Conservation (phyloP, 2,888 invertebrate species). For the Cryptops parisi region DNA sequence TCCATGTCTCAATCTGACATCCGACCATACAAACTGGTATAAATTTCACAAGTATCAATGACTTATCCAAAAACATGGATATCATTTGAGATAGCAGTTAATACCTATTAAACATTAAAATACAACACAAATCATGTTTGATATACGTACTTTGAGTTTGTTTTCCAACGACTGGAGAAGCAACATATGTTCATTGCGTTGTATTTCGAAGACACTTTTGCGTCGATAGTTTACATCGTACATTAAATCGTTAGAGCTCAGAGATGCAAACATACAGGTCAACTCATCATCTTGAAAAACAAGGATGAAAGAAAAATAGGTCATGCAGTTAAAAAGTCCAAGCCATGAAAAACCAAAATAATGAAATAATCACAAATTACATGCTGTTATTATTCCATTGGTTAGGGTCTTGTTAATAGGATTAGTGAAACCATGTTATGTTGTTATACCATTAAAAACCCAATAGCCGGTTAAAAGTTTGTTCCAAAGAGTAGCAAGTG, state of each 20-base stretch:
- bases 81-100: no score
- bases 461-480: no score
- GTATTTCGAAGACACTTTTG: conserved; percentile 10
- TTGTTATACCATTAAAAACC: no score
- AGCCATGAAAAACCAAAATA: not conserved
- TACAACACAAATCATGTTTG: no score
- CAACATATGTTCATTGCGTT: conserved; percentile 10
- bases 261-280: conserved; percentile 4
- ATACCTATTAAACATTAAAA: no score
- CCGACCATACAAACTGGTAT: no score
- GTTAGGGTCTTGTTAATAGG: not conserved
- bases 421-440: not conserved
- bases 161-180: conserved; percentile 10
- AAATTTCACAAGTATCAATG: no score
- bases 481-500: no score
- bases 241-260: conserved; percentile 13
- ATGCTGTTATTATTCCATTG: not conserved
- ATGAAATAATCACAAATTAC: not conserved
- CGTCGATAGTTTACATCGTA: no score
- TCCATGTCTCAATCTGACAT: no score
- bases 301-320: not conserved
- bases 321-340: not conserved
- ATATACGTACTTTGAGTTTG: conserved; percentile 12
- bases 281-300: conserved; percentile 12
- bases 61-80: no score